Percentiles rank a stretch among this genome's conserved stretches.
Evolutionary conservation across 2,888 invertebrate genomes (phyloP).

Genomic region (Drosophila limbata): DNA sequence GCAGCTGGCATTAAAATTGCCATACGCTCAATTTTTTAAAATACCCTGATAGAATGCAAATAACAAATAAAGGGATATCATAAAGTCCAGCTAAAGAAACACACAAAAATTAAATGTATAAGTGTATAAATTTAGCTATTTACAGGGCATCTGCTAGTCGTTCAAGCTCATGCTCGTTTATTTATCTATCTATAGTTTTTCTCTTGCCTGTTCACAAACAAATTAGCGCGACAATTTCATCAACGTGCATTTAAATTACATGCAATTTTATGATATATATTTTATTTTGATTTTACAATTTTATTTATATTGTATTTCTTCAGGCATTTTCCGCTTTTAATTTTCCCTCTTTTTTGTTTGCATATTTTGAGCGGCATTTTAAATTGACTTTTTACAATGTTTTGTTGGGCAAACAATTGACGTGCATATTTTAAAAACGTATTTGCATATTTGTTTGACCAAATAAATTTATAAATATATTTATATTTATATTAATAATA

Average conservation of each 20-base stretch:
- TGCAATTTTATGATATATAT: conserved; percentile 55
- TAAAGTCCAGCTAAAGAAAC: background rate
- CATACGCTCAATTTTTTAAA: background rate
- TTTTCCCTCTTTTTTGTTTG: conserved; percentile 24
- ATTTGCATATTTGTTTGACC: conserved; percentile 51
- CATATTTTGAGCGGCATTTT: conserved; percentile 31
- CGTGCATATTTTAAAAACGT: conserved; percentile 31
- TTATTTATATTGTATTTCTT: conserved; percentile 12
- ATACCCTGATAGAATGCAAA: conserved; percentile 23
- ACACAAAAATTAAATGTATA: no score
- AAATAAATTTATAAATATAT: conserved; percentile 5
- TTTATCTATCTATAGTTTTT: conserved; percentile 11
- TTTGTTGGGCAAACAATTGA: conserved; percentile 48
- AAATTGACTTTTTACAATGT: conserved; percentile 65
- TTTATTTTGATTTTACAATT: conserved; percentile 42
- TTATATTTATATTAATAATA: conserved; percentile 18
- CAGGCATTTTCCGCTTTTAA: background rate
- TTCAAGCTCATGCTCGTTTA: background rate
- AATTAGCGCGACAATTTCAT: conserved; percentile 61
- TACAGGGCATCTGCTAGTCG: conserved; percentile 10
- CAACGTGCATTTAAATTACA: conserved; percentile 52
- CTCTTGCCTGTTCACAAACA: conserved; percentile 38
- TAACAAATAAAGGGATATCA: background rate
- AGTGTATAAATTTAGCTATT: background rate
- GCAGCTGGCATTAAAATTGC: conserved; percentile 10